Evolutionary conservation across 2,113 vertebrate genomes (phyloP).

Genomic region (Thunnus thynnus): DNA sequence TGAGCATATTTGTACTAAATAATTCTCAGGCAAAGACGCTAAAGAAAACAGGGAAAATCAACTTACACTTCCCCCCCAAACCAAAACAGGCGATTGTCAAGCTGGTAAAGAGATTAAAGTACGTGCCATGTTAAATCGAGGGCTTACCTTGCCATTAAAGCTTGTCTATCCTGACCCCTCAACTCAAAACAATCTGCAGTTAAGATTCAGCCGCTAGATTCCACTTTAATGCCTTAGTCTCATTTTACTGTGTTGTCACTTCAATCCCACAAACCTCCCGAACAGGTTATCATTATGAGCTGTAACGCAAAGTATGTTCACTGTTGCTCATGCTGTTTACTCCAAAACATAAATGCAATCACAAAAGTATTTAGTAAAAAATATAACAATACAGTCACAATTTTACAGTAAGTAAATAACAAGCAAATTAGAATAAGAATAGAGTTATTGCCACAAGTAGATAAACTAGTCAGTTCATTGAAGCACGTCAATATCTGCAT

Average conservation of each 20-base stretch:
- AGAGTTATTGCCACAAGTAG: too few species aligned
- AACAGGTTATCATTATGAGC: neutral
- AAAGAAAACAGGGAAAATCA: slow-evolving; percentile 28
- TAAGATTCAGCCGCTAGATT: neutral
- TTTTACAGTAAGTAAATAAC: too few species aligned
- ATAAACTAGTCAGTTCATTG: too few species aligned
- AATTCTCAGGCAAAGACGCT: slow-evolving; percentile 31
- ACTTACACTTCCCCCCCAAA: slow-evolving; percentile 41
- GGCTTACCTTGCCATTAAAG: slow-evolving; percentile 69
- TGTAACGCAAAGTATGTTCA: neutral
- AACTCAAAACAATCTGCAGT: slow-evolving; percentile 56
- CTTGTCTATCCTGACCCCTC: slow-evolving; percentile 60
- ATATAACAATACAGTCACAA: too few species aligned
- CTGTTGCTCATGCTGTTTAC: neutral
- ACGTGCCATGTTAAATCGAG: slow-evolving; percentile 62
- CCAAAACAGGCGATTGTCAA: slow-evolving; percentile 64
- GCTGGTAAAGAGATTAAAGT: slow-evolving; percentile 76
- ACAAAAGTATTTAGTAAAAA: neutral
- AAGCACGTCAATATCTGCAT: too few species aligned
- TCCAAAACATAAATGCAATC: neutral
- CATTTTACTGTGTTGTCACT: neutral
- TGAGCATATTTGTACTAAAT: slow-evolving; percentile 6
- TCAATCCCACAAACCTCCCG: neutral
- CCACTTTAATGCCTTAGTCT: neutral
- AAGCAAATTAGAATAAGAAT: too few species aligned